A percentile compares a stretch with the other conserved stretches of the same genome.
These are phyloP conservation scores for Pelusios castaneus DNA, from an alignment of 2,113 vertebrate species.

Conservation along the genomic window DNA sequence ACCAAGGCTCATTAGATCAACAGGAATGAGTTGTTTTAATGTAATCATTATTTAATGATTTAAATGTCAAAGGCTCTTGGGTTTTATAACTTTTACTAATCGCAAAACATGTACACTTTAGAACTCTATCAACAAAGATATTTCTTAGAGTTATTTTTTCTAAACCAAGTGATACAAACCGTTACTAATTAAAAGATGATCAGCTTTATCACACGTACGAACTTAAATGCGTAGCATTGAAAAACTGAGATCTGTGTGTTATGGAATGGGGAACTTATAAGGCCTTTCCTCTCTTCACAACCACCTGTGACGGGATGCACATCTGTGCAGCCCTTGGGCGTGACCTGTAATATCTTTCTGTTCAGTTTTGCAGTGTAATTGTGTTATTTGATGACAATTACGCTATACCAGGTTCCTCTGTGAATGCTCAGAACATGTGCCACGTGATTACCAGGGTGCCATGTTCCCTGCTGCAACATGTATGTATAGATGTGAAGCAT, in stretches of 20 bases:
- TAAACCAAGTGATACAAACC: not conserved
- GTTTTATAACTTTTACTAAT: not conserved
- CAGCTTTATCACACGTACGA: not conserved
- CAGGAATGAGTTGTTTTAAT: not conserved
- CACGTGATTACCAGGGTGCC: too few species aligned
- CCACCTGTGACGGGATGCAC: too few species aligned
- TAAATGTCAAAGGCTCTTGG: not conserved
- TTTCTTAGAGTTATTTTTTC: not conserved
- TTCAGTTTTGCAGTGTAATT: too few species aligned
- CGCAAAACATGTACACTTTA: not conserved
- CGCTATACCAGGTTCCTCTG: too few species aligned
- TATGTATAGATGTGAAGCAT: too few species aligned
- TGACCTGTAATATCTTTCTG: too few species aligned
- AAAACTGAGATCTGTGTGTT: not conserved
- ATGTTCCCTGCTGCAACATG: too few species aligned
- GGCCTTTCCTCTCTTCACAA: not conserved
- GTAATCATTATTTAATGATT: not conserved
- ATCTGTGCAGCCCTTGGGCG: too few species aligned
- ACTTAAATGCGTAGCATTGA: not conserved
- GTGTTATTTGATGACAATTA: too few species aligned
- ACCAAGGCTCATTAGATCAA: not conserved
- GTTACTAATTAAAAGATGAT: not conserved
- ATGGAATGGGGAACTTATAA: not conserved
- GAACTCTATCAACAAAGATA: fast-evolving
- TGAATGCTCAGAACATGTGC: too few species aligned